Evolutionary conservation across 2,888 invertebrate species (phyloP), one percentile per base, ranked within the genome.

Genomic region (Orgyia antiqua): DNA sequence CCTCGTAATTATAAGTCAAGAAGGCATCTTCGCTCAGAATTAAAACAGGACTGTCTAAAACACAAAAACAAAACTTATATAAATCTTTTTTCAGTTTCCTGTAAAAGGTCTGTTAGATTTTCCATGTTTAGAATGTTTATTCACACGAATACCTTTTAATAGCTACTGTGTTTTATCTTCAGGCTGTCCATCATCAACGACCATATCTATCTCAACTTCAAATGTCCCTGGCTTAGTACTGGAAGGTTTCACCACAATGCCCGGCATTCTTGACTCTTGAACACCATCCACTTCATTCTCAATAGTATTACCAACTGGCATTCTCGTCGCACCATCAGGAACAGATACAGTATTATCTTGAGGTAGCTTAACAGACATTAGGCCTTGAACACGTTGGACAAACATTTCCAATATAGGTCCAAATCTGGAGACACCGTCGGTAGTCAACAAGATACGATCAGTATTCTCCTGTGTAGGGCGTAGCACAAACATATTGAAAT

Each of bases 331-430:
- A 7, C 28, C 45, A n/a, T 41, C 43, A 13, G 55, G 33, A n/a
- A 50, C 46, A 12, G 51, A 43, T 52, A 40, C 65, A 51, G 19
- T 79, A 79, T 42, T 83, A 45, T 90, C 89, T 45, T 88, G 87
- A 12, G 90, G 87, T 29, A 89, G 72, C 51, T 90, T 90, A n/a
- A 90, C 88, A 0, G 93, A 93, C 74, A 91, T 90, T 48, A 90
- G 86, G 0, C 90, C 88, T 69, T 93, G 93, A 30, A 93, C 88
- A 26, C 90, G 87, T 59, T 93, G 92, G 4, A 92, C 88, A 21
- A 93, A 64, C 46, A 89, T 88, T 58, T 93, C 93, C 41, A 93
- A 64, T 27, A 92, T 69, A 1, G 91, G 90, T 4, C 93, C 92
- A 60, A 93, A 90, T 57, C 89, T 82, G 1, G 88, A 88, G 1